Evolutionary conservation across 2,113 vertebrate genomes (phyloP).

Genomic region (Campylomormyrus numenius): DNA sequence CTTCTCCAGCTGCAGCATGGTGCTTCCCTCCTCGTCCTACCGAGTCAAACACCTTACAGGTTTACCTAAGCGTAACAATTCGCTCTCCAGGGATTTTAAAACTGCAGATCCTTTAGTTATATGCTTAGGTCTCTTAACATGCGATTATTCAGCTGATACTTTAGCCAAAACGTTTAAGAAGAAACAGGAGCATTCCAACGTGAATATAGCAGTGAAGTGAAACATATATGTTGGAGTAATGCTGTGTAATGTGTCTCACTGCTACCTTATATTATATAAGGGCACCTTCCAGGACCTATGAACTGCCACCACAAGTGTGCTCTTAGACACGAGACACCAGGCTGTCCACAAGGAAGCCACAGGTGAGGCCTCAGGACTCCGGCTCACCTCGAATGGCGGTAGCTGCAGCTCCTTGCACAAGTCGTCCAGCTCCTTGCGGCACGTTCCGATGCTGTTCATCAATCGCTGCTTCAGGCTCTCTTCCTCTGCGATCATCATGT

Average conservation of each 20-base stretch:
- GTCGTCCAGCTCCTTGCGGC: constrained; percentile 57
- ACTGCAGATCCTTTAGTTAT: neutral
- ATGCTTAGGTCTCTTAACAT: neutral
- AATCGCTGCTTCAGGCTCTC: constrained; percentile 71
- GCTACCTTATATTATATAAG: neutral
- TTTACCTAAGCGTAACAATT: neutral
- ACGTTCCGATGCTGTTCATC: constrained; percentile 62
- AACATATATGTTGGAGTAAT: neutral
- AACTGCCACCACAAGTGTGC: neutral
- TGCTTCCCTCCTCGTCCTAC: constrained; percentile 41
- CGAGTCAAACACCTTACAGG: neutral
- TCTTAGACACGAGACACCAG: neutral
- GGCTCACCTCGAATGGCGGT: constrained; percentile 64
- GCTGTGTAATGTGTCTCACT: neutral
- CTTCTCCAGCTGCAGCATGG: constrained; percentile 82
- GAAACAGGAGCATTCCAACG: neutral
- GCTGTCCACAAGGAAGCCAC: neutral
- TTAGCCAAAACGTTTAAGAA: neutral
- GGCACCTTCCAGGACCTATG: neutral
- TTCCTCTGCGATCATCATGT: constrained; percentile 84
- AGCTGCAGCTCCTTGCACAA: constrained; percentile 73
- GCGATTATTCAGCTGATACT: neutral
- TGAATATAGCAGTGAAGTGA: neutral
- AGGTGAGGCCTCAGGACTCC: neutral
- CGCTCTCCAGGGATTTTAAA: neutral